These are phyloP conservation scores for Gallirallus australis DNA, from an alignment of 2,797 vertebrate species.

Conservation along the genomic window DNA sequence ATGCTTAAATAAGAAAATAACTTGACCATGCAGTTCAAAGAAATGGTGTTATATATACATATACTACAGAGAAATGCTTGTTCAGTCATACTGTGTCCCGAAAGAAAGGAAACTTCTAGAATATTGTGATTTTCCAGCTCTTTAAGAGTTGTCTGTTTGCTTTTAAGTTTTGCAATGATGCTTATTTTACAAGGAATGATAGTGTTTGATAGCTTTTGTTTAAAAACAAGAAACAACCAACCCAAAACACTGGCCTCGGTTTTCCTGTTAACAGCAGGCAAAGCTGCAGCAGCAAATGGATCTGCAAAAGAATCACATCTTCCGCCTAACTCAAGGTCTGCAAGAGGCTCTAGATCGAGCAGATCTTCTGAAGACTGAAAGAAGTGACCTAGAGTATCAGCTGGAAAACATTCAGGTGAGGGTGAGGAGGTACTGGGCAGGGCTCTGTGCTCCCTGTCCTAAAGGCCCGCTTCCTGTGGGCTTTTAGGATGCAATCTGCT, in stretches of 20 bases:
- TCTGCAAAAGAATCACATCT: conserved; percentile 97
- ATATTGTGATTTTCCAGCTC: background rate
- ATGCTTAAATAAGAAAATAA: background rate
- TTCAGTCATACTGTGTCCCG: background rate
- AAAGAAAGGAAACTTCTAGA: background rate
- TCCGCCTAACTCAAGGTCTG: conserved; percentile 95
- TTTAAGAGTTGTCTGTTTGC: background rate
- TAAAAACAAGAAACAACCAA: background rate
- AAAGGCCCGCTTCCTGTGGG: background rate
- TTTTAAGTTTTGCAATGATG: background rate
- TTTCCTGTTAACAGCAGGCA: conserved; percentile 85
- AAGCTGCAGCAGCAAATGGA: conserved; percentile 99
- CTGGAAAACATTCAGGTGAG: conserved; percentile 87
- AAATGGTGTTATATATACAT: background rate
- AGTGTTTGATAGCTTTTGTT: background rate
- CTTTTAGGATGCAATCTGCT: background rate
- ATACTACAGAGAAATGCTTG: background rate
- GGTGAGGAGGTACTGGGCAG: background rate
- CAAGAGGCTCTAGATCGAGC: conserved; percentile 97
- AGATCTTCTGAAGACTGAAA: conserved; percentile 96
- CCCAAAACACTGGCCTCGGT: background rate
- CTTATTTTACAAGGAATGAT: background rate
- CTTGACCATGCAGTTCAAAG: background rate
- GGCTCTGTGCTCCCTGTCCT: background rate
- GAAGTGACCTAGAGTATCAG: conserved; percentile 95